Percentiles rank a stretch among this genome's conserved stretches.
These are phyloP conservation scores for Rhinogobius similis DNA, from an alignment of 2,113 vertebrate species.

Conservation along the genomic window DNA sequence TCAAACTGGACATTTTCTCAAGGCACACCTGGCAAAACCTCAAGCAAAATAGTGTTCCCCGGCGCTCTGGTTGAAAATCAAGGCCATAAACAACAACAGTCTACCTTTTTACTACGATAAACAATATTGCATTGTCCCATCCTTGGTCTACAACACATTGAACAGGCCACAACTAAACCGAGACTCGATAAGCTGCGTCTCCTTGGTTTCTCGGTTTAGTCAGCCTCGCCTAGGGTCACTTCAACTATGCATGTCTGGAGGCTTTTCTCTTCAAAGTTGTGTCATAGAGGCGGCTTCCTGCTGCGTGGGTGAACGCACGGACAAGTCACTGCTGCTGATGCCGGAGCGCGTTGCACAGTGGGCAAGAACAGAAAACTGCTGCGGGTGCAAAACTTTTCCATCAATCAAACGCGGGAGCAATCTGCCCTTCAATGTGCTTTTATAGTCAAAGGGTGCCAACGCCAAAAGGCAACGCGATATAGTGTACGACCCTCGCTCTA, in stretches of 20 bases:
- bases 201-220: neutral
- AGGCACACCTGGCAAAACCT: too few relatives aligned
- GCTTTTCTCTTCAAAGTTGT: neutral
- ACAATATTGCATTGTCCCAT: too few relatives aligned
- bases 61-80: too few relatives aligned
- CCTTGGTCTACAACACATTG: too few relatives aligned
- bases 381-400: slow-evolving; percentile 30
- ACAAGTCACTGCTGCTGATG: neutral
- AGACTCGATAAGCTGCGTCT: neutral
- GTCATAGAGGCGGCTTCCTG: slow-evolving; percentile 3
- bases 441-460: slow-evolving; percentile 27
- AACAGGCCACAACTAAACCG: too few relatives aligned
- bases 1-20: too few relatives aligned
- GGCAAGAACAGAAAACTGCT: slow-evolving; percentile 8
- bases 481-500: slow-evolving; percentile 38
- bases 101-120: too few relatives aligned
- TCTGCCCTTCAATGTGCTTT: slow-evolving; percentile 42
- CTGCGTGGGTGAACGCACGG: neutral
- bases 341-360: slow-evolving; percentile 16
- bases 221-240: neutral
- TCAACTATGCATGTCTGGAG: neutral
- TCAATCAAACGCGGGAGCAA: slow-evolving; percentile 35
- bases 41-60: too few relatives aligned
- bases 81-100: too few relatives aligned
- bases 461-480: slow-evolving; percentile 57